Evolutionary conservation across 2,113 vertebrate genomes (phyloP).

Genomic region (Hippoglossus stenolepis): DNA sequence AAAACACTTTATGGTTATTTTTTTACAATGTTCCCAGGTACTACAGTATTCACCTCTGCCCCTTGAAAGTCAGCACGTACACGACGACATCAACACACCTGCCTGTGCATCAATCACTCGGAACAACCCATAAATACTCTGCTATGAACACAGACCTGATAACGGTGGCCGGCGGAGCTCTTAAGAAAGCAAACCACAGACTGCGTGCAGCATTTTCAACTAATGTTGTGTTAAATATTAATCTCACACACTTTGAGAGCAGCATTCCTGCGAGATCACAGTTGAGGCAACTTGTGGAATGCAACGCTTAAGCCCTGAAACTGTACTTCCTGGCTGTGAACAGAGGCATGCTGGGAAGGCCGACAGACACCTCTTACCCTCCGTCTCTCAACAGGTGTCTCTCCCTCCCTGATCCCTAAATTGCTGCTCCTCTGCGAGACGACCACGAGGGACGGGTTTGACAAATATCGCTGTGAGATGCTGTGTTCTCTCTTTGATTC

Average conservation of each 20-base stretch:
- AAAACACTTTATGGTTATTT: not conserved
- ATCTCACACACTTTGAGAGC: constrained; percentile 65
- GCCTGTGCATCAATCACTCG: constrained; percentile 70
- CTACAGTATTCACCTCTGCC: not conserved
- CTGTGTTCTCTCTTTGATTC: constrained; percentile 43
- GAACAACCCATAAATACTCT: constrained; percentile 68
- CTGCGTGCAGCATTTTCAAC: constrained; percentile 35
- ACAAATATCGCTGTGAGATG: constrained; percentile 61
- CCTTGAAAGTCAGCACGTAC: constrained; percentile 38
- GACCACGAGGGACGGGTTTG: constrained; percentile 59
- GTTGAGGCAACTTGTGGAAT: constrained; percentile 67
- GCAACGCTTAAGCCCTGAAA: constrained; percentile 63
- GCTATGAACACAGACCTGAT: constrained; percentile 61
- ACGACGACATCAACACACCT: constrained; percentile 50
- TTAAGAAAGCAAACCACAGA: constrained; percentile 66
- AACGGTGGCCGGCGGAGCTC: constrained; percentile 54
- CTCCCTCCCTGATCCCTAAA: constrained; percentile 76
- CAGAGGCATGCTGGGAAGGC: constrained; percentile 70
- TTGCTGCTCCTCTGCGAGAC: constrained; percentile 70
- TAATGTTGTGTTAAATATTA: constrained; percentile 79
- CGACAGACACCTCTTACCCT: constrained; percentile 60
- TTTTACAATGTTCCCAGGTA: no score
- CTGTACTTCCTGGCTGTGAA: constrained; percentile 73
- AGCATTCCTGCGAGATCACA: constrained; percentile 74
- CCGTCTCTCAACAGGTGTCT: constrained; percentile 74